Percentiles rank a stretch among this genome's conserved stretches.
Evolutionary conservation across 37 sponge, comb jelly and placozoan genomes (phyloP).

Genomic region (Diacarnus erythraeanus): DNA sequence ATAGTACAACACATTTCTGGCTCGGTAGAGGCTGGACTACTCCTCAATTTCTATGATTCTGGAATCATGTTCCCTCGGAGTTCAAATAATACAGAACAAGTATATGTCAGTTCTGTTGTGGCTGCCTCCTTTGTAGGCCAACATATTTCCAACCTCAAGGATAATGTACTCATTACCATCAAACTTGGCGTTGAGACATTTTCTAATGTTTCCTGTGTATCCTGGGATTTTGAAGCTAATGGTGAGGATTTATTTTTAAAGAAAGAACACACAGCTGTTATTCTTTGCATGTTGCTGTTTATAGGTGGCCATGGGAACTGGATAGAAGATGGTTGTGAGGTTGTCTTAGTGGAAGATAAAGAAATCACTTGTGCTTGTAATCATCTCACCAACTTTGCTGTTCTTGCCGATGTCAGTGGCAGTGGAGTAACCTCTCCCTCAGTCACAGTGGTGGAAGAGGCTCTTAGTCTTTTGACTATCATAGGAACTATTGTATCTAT

Average conservation of each 20-base stretch:
- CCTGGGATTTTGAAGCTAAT: slow-evolving; percentile 42
- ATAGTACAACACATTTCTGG: neutral
- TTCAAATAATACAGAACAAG: neutral
- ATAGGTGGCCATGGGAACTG: slow-evolving; percentile 27
- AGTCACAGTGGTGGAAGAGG: neutral
- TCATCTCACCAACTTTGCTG: slow-evolving; percentile 79
- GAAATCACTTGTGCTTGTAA: slow-evolving; percentile 43
- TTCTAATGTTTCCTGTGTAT: slow-evolving; percentile 30
- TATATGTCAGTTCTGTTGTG: neutral
- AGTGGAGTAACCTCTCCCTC: too few relatives aligned
- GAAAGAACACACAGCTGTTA: neutral
- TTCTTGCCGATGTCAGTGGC: slow-evolving; percentile 12
- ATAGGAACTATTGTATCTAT: slow-evolving; percentile 10
- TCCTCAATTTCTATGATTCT: slow-evolving; percentile 5
- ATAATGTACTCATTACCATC: neutral
- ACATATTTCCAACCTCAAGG: slow-evolving; percentile 14
- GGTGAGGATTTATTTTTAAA: slow-evolving; percentile 12
- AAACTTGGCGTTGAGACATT: neutral
- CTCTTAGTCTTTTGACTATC: slow-evolving; percentile 20
- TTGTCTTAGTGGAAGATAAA: neutral
- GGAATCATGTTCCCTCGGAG: slow-evolving; percentile 11
- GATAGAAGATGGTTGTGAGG: slow-evolving; percentile 30
- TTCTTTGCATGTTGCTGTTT: neutral
- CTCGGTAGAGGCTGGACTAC: neutral
- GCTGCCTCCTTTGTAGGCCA: slow-evolving; percentile 10